These are phyloP conservation scores for Hippocampus comes DNA, from an alignment of 2,113 vertebrate genomes.

Conservation along the genomic window DNA sequence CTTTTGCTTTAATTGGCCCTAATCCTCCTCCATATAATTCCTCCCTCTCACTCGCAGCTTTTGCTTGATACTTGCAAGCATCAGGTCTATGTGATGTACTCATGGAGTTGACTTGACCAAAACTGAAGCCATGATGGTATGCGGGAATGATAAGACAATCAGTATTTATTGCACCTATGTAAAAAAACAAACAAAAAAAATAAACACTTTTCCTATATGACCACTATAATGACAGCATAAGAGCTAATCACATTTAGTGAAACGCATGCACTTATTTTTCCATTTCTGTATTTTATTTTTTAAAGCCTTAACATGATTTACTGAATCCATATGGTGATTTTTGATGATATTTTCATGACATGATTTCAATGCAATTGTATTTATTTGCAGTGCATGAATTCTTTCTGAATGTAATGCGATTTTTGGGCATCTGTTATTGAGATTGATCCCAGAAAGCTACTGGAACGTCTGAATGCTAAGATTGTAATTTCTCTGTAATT, in stretches of 20 bases:
- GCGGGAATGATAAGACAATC: conserved; percentile 59
- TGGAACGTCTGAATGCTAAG: conserved; percentile 8
- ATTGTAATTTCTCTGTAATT: conserved; percentile 9
- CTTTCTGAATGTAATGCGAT: conserved; percentile 11
- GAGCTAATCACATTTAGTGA: conserved; percentile 19
- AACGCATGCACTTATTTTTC: conserved; percentile 27
- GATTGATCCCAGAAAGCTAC: not conserved
- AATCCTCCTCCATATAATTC: not conserved
- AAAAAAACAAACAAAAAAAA: not conserved
- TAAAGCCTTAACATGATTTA: conserved; percentile 35
- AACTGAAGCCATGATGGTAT: conserved; percentile 39
- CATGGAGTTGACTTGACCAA: conserved; percentile 54
- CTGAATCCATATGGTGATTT: conserved; percentile 50
- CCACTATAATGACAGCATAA: conserved; percentile 16
- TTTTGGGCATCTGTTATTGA: not conserved
- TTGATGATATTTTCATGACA: conserved; percentile 30
- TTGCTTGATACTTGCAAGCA: conserved; percentile 31
- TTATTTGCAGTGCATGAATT: conserved; percentile 28
- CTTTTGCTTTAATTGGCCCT: not conserved
- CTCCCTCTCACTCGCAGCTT: conserved; percentile 25
- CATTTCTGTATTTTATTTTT: not conserved
- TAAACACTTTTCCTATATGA: conserved; percentile 25
- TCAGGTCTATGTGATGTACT: not conserved
- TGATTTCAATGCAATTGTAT: conserved; percentile 35
- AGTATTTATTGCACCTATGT: conserved; percentile 59